These are phyloP conservation scores for Azemiops feae DNA, from an alignment of 2,113 vertebrate genomes.

Conservation along the genomic window DNA sequence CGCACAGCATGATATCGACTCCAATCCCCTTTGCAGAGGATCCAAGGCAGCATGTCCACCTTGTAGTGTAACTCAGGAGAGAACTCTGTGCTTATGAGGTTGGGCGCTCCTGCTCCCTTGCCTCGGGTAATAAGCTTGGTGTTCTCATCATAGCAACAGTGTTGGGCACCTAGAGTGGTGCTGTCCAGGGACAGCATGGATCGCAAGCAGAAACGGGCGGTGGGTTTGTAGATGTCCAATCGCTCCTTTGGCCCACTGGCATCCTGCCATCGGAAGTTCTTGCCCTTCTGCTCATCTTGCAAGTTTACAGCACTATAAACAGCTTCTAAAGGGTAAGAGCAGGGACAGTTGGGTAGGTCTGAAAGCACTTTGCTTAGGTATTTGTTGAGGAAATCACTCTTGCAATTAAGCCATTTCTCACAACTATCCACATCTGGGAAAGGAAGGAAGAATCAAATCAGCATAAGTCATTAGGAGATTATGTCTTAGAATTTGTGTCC, in stretches of 20 bases:
- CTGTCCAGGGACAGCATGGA: constrained; percentile 81
- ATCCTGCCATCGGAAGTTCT: constrained; percentile 83
- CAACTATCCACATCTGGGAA: constrained; percentile 86
- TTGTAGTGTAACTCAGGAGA: constrained; percentile 93
- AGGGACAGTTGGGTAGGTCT: constrained; percentile 89
- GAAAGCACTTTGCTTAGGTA: constrained; percentile 84
- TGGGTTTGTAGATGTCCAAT: constrained; percentile 89
- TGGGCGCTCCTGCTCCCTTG: constrained; percentile 84
- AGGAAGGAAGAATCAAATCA: neutral
- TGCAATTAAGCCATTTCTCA: constrained; percentile 94
- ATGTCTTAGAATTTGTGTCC: neutral
- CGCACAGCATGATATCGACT: constrained; percentile 83
- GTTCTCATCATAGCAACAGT: constrained; percentile 85
- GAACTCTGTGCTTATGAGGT: constrained; percentile 89
- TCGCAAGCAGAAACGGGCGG: constrained; percentile 83
- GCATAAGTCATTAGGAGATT: neutral
- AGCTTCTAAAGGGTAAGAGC: constrained; percentile 79
- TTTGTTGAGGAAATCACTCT: constrained; percentile 85
- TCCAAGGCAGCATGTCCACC: constrained; percentile 90
- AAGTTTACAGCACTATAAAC: constrained; percentile 77
- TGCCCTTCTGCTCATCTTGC: constrained; percentile 72
- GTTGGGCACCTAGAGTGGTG: constrained; percentile 84
- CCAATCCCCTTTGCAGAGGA: constrained; percentile 94
- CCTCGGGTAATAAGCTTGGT: constrained; percentile 86
- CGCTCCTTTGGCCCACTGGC: constrained; percentile 84